Base-by-base conservation (phyloP, 2,797 vertebrate genomes). In the Falco berigora region DNA sequence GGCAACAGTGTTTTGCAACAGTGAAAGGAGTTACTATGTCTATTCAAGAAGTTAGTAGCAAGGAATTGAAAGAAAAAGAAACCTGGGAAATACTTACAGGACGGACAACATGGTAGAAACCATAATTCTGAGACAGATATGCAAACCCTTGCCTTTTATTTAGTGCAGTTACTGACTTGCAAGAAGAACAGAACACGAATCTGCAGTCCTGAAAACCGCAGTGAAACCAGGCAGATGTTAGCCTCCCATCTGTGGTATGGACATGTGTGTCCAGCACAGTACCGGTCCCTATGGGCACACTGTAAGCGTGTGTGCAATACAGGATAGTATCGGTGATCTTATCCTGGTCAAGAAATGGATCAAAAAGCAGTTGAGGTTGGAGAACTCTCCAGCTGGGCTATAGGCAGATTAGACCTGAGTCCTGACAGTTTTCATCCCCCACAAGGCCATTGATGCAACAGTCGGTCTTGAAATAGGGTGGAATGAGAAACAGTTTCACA, bases 231-330 rank as follows among this genome's bases (percentile, higher is more conserved):
- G 42, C 61, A 64, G 32, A 28, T 42, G 36, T 75, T 55, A 61
- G 17, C n/a, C 32, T 68, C 36, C 34, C 0, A 0, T n/a, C 22
- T 34, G 3, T 28, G 67, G 46, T 49, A 74, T 2, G 25, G 34
- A 49, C 58, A 47, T 22, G 72, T 74, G 28, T 8, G 19, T 63
- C 49, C 23, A 30, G n/a, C 3, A 4, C 55, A 55, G 10, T 66
- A 20, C 40, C 0, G 1, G 11, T 69, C 8, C 20, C 14, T 66
- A 1, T 9, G 34, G 72, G 46, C 12, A 28, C 25, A 5, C 10
- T 77, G 0, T 19, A 8, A 25, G 27, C 30, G 25, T 40, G 16
- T 67, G 25, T 69, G 52, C 62, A 59, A 20, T 50, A 42, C 23
- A 42, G 34, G 56, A n/a, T 16, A 27, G 27, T 59, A 47, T 44